phyloP scores from a whole-genome alignment of 23 tunicate genomes.

The Corella eumyota region DNA sequence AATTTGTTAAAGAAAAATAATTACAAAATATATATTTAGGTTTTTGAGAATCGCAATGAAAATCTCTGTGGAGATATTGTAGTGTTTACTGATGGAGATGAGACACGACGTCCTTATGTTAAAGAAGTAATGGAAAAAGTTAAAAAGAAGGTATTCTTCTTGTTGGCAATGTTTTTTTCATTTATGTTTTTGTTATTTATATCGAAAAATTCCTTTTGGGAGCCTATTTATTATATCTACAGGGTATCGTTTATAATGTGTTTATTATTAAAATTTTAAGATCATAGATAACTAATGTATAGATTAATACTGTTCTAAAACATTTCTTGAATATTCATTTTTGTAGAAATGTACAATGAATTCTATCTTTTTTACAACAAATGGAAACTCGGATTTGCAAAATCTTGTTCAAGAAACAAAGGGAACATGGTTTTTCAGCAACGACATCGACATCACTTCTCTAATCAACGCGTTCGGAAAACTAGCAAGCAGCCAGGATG shows the following conservation, averaged over 20 bases:
- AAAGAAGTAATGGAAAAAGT: neutral
- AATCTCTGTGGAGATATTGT: slow-evolving; percentile 6
- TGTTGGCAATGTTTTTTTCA: too few species aligned
- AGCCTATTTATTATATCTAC: too few species aligned
- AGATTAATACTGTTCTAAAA: too few species aligned
- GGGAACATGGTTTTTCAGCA: slow-evolving; percentile 7
- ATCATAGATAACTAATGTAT: too few species aligned
- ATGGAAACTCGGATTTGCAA: slow-evolving; percentile 1
- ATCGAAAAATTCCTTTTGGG: too few species aligned
- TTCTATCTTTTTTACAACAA: slow-evolving; percentile 3
- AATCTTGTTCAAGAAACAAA: neutral
- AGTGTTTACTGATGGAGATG: slow-evolving; percentile 15
- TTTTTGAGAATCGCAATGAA: neutral
- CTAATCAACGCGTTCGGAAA: slow-evolving; percentile 7
- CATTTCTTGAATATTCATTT: too few species aligned
- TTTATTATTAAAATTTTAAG: too few species aligned
- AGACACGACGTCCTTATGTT: slow-evolving; percentile 1
- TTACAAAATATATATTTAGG: slow-evolving; percentile 1
- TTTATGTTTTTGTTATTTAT: too few species aligned
- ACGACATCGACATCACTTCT: neutral
- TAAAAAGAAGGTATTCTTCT: slow-evolving; percentile 5
- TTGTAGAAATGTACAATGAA: slow-evolving; percentile 1
- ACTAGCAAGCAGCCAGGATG: neutral
- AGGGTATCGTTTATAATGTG: too few species aligned
- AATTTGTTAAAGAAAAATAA: neutral